Percentiles rank a stretch among this genome's conserved stretches.
Conservation (phyloP, 2,797 vertebrate species). For the Rachycentron canadum region DNA sequence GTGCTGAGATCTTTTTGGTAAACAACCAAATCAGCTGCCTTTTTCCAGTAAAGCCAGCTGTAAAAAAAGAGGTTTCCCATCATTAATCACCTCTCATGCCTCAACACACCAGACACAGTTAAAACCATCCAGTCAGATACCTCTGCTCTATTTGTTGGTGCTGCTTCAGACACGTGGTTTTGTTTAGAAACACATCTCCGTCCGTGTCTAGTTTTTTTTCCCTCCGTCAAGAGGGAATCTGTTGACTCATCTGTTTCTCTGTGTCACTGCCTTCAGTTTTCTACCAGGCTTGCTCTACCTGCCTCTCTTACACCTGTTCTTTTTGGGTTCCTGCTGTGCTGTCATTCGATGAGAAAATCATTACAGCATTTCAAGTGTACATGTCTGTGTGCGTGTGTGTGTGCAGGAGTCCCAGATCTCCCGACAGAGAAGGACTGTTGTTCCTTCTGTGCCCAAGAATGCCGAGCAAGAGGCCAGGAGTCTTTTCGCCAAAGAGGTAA, state of each 20-base stretch:
- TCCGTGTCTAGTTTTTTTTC: not conserved
- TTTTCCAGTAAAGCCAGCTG: not conserved
- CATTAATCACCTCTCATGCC: conserved; percentile 33
- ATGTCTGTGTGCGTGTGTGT: conserved; percentile 1
- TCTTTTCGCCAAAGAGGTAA: conserved; percentile 96
- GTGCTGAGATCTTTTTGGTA: not conserved
- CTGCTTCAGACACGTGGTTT: conserved; percentile 65
- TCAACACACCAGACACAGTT: conserved; percentile 5
- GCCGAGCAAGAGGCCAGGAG: conserved; percentile 92
- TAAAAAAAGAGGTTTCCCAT: conserved; percentile 40
- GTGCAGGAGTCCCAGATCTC: conserved; percentile 89
- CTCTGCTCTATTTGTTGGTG: conserved; percentile 28
- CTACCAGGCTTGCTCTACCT: not conserved
- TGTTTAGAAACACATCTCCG: conserved; percentile 42
- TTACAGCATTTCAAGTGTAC: not conserved
- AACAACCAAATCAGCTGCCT: conserved; percentile 24
- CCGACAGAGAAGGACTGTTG: conserved; percentile 91
- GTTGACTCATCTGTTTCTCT: conserved; percentile 33
- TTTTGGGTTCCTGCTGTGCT: conserved; percentile 4
- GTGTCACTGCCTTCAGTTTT: conserved; percentile 4
- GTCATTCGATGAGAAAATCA: not conserved
- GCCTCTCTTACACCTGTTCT: not conserved
- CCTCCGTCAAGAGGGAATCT: not conserved
- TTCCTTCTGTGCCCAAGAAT: conserved; percentile 93
- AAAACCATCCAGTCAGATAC: conserved; percentile 28